Evolutionary conservation across 1,140 invertebrate species (phyloP).

Genomic region (Mactra quadrangularis): DNA sequence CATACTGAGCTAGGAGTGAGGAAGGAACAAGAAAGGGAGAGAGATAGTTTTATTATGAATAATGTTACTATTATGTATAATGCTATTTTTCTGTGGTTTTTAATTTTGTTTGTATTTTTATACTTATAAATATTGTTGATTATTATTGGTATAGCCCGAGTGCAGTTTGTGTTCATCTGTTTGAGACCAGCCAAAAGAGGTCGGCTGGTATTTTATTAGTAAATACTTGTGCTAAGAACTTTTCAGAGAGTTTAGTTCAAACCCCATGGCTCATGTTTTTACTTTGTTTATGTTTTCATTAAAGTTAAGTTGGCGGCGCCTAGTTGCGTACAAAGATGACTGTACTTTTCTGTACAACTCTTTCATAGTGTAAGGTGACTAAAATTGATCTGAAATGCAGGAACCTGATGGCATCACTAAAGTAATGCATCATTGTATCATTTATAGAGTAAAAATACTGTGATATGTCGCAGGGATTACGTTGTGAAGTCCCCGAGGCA

Average conservation of each 20-base stretch:
- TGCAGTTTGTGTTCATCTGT: constrained; percentile 79
- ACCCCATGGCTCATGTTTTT: constrained; percentile 45
- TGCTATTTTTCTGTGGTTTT: constrained; percentile 4
- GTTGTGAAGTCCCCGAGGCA: too few relatives aligned
- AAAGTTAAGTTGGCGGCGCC: constrained; percentile 10
- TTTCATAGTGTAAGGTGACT: not conserved
- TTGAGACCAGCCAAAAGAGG: constrained; percentile 73
- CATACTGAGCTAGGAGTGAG: too few relatives aligned
- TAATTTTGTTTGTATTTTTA: constrained; percentile 2
- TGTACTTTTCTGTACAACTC: constrained; percentile 54
- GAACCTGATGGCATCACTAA: too few relatives aligned
- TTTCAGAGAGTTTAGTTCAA: constrained; percentile 8
- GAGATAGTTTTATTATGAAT: too few relatives aligned
- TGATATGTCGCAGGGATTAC: too few relatives aligned
- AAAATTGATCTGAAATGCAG: too few relatives aligned
- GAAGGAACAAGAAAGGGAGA: too few relatives aligned
- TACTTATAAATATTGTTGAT: not conserved
- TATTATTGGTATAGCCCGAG: constrained; percentile 66
- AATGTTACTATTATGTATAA: constrained; percentile 1
- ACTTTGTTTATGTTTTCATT: constrained; percentile 16
- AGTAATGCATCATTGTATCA: too few relatives aligned
- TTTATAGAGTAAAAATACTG: too few relatives aligned
- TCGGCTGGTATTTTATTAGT: constrained; percentile 48
- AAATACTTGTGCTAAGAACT: not conserved
- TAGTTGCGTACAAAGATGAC: constrained; percentile 11